A percentile compares a stretch with the other conserved stretches of the same genome.
These are phyloP conservation scores for Lasioglossum malachurum DNA, from an alignment of 2,888 invertebrate species.

Conservation along the genomic window DNA sequence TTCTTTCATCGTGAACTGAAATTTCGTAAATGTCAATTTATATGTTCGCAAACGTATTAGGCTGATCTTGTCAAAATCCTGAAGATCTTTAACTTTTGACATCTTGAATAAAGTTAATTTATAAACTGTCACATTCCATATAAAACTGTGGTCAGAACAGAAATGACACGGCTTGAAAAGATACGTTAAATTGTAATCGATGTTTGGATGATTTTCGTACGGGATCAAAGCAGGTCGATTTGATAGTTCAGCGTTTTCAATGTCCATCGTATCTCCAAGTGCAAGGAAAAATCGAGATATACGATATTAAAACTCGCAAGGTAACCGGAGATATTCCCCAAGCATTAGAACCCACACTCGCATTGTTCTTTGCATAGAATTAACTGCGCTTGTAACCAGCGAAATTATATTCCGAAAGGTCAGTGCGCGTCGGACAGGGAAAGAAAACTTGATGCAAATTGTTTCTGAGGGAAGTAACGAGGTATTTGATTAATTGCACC, in stretches of 20 bases:
- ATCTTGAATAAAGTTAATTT: not conserved
- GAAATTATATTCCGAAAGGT: conserved; percentile 19
- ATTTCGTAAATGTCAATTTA: not conserved
- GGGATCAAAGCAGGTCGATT: not conserved
- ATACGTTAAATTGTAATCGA: too few relatives aligned
- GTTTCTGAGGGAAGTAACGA: conserved; percentile 17
- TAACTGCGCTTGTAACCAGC: not conserved
- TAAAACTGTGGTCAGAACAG: too few relatives aligned
- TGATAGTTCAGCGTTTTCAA: not conserved
- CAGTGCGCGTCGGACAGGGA: not conserved
- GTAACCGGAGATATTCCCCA: conserved; percentile 2
- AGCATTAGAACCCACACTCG: conserved; percentile 4
- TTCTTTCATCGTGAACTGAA: not conserved
- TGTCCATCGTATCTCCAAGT: not conserved
- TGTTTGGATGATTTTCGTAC: not conserved
- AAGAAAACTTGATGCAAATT: conserved; percentile 13
- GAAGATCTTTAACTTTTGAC: too few relatives aligned
- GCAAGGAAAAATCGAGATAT: not conserved
- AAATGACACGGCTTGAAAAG: too few relatives aligned
- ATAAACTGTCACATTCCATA: too few relatives aligned
- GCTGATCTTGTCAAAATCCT: too few relatives aligned
- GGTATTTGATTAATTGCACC: conserved; percentile 15
- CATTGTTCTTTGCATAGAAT: conserved; percentile 4
- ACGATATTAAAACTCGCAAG: not conserved
- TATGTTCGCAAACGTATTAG: too few relatives aligned